phyloP scores from a whole-genome alignment of 2,113 vertebrate species.

The Callipepla californica region DNA sequence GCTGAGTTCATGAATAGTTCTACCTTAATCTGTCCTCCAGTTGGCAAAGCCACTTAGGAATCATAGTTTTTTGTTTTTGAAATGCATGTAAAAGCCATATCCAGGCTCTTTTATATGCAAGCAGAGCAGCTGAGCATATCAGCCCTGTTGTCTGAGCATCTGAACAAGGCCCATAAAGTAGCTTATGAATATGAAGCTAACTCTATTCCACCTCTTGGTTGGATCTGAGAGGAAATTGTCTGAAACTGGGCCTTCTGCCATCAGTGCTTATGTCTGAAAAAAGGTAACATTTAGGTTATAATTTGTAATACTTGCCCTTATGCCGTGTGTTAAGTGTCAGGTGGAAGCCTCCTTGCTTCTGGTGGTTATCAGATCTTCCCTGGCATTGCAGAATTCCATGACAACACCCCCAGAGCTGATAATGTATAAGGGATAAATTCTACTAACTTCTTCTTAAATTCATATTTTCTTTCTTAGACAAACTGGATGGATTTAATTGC shows the following conservation, averaged over 20 bases:
- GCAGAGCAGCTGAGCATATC: not conserved
- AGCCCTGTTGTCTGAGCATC: not conserved
- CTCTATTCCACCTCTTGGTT: constrained; percentile 2
- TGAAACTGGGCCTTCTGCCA: constrained; percentile 6
- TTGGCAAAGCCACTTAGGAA: not conserved
- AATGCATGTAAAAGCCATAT: not conserved
- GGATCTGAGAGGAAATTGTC: not conserved
- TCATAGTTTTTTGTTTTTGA: not conserved
- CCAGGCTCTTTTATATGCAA: not conserved
- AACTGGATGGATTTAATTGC: constrained; percentile 8
- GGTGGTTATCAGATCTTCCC: not conserved
- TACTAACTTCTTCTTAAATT: not conserved
- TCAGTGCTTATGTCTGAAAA: constrained; percentile 28
- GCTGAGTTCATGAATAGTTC: not conserved
- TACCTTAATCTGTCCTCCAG: not conserved
- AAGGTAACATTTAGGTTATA: constrained; percentile 42
- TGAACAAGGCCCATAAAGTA: not conserved
- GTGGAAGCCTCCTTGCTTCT: not conserved
- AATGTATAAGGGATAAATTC: constrained; percentile 14
- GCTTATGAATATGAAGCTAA: not conserved
- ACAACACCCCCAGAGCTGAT: constrained; percentile 15
- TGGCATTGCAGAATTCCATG: not conserved
- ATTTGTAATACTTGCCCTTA: constrained; percentile 30
- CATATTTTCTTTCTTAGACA: constrained; percentile 18
- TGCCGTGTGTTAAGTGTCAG: not conserved